Conservation (phyloP, 2,113 vertebrate species). For the Maccullochella peelii region DNA sequence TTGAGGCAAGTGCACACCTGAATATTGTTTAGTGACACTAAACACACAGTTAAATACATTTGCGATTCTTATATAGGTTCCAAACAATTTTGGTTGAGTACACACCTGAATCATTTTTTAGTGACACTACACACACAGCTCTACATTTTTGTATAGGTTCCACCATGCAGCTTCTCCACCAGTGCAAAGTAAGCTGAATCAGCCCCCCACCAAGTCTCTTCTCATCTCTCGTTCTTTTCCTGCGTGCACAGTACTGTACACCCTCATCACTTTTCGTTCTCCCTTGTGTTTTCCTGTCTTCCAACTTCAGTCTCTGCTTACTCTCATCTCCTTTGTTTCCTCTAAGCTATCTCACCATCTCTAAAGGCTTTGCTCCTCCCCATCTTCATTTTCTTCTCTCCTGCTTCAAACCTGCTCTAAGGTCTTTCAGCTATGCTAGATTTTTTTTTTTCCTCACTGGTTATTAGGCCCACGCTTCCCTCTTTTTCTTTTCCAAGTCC, state of each 20-base stretch:
- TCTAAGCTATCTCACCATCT: conserved; percentile 69
- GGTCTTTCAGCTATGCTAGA: conserved; percentile 58
- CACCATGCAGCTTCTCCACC: conserved; percentile 20
- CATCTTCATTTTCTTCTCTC: conserved; percentile 41
- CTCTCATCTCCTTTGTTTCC: conserved; percentile 76
- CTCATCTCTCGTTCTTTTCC: conserved; percentile 39
- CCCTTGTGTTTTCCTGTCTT: conserved; percentile 72
- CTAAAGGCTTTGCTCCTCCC: conserved; percentile 70
- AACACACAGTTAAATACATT: conserved; percentile 19
- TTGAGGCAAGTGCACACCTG: conserved; percentile 36
- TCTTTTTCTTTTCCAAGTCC: conserved; percentile 26
- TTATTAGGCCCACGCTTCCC: conserved; percentile 48
- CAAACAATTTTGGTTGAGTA: not conserved
- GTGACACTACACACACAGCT: not conserved
- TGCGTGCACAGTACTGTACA: conserved; percentile 42
- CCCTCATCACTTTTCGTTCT: conserved; percentile 71
- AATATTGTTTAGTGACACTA: not conserved
- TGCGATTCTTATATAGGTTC: conserved; percentile 6
- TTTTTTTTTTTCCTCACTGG: conserved; percentile 69
- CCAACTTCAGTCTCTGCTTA: conserved; percentile 68
- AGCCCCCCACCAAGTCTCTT: conserved; percentile 52
- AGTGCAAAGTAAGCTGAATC: conserved; percentile 57
- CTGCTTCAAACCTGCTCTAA: conserved; percentile 57
- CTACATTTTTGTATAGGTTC: conserved; percentile 26
- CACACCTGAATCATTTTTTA: conserved; percentile 16